A percentile compares a stretch with the other conserved stretches of the same genome.
phyloP scores from a whole-genome alignment of 2,888 invertebrate genomes.

The Coelinius sp. region DNA sequence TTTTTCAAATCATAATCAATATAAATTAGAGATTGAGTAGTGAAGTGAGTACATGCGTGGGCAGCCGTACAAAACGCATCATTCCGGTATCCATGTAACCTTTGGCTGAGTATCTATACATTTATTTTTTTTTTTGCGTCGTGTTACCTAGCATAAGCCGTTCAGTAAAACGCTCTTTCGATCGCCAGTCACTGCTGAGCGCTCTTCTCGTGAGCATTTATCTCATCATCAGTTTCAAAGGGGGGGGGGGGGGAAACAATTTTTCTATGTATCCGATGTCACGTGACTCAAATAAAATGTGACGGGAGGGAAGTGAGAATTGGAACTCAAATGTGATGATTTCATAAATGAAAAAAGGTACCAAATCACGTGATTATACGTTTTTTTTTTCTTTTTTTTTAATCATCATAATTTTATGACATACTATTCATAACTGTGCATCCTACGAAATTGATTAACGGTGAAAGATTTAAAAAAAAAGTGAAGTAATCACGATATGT shows the following conservation, averaged over 20 bases:
- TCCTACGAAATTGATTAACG: not conserved
- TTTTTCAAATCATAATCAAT: no score
- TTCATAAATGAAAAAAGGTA: not conserved
- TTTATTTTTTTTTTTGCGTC: slow-evolving; percentile 47
- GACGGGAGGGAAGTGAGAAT: not conserved
- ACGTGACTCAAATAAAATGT: not conserved
- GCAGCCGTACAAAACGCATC: slow-evolving; percentile 42
- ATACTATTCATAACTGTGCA: not conserved
- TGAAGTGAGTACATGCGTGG: slow-evolving; percentile 50
- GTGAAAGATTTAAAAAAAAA: not conserved
- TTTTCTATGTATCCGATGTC: not conserved
- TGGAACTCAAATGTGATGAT: not conserved
- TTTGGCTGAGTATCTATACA: slow-evolving; percentile 43
- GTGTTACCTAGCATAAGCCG: slow-evolving; percentile 43
- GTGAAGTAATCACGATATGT: not conserved
- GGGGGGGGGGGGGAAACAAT: not conserved
- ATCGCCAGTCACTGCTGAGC: slow-evolving; percentile 49
- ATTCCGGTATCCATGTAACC: slow-evolving; percentile 51
- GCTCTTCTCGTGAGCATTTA: slow-evolving; percentile 51
- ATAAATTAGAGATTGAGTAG: slow-evolving; percentile 33
- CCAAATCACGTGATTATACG: not conserved
- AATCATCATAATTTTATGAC: not conserved
- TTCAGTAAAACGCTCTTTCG: slow-evolving; percentile 29
- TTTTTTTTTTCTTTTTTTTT: not conserved
- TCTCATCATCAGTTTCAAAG: slow-evolving; percentile 12